Base-by-base conservation (phyloP, 1,140 invertebrate species). In the Penaeus chinensis region DNA sequence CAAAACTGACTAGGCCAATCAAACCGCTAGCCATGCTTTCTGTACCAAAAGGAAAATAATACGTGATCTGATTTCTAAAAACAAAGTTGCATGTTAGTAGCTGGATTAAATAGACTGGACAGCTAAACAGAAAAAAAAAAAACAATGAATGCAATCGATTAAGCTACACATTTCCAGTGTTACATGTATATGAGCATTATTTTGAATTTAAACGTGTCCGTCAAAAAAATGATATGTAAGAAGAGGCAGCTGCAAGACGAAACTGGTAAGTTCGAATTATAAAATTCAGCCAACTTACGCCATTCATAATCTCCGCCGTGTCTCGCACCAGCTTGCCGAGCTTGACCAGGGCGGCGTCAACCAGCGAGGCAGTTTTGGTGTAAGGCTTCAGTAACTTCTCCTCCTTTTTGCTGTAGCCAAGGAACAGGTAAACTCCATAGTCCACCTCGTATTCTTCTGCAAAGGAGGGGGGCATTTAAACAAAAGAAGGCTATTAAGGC, bases 351-450 rank as follows among this genome's bases (percentile, higher is more conserved):
- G 96, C 95, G 80, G 96, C 95, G 92, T 97, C 96, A 91, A 96
- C 94, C 61, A 96, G 95, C 10, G 95, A 95, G 32, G 95, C 95
- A 27, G 96, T 93, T 87, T 96, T 95, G 7, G 96, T 90, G 83
- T 88, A 88, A 0, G 86, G 89, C 11, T 96, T 94, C 84, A 97
- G 93, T 79, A 97, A 92, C n/a, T 94, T 94, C 92, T 97, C 96
- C 92, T 98, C 97, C 27, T 95, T 95, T 88, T 96, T 95, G 91
- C 96, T 97, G 92, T 97, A 97, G 61, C 97, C 97, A 74, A 97
- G 94, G 92, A 97, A 95, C 89, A 98, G 93, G 92, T 96, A 97
- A 66, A 97, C 95, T 27, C 97, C 96, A 92, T 95, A 94, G 19
- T 95, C 94, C 87, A 96, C 93, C 89, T 94, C 95, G 92, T 96